phyloP scores from a whole-genome alignment of 2,888 invertebrate genomes.

The Hirtodrosophila cameraria region DNA sequence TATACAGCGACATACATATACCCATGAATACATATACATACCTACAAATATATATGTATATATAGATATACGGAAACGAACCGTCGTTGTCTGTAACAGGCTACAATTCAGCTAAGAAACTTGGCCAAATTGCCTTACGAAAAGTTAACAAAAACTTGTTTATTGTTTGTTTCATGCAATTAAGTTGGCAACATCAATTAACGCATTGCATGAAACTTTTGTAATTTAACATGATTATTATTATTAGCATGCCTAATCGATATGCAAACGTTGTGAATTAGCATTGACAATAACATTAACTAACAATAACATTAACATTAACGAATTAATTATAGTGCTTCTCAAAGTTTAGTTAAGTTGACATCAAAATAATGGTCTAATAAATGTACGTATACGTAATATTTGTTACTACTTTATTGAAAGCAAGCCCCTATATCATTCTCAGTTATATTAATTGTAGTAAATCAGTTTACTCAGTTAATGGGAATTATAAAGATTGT shows the following conservation, averaged over 20 bases:
- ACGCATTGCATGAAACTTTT: constrained; percentile 10
- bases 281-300: constrained; percentile 11
- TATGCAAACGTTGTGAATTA: constrained; percentile 19
- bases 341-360: no score
- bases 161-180: constrained; percentile 29
- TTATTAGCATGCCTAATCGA: constrained; percentile 45
- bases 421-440: no score
- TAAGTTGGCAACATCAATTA: constrained; percentile 48
- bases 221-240: constrained; percentile 43
- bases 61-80: background rate
- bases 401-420: no score
- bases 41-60: background rate
- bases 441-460: no score
- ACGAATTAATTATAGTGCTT: background rate
- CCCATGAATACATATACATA: no score
- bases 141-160: constrained; percentile 46
- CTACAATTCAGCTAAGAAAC: no score
- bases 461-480: no score
- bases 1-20: no score
- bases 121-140: constrained; percentile 38
- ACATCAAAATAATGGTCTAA: no score
- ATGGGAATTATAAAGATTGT: no score
- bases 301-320: constrained; percentile 14
- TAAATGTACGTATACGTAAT: no score
- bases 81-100: constrained; percentile 7